Percentiles rank a stretch among this genome's conserved stretches.
phyloP scores from a whole-genome alignment of 2,888 invertebrate species.

The Chrysotoxum bicinctum region DNA sequence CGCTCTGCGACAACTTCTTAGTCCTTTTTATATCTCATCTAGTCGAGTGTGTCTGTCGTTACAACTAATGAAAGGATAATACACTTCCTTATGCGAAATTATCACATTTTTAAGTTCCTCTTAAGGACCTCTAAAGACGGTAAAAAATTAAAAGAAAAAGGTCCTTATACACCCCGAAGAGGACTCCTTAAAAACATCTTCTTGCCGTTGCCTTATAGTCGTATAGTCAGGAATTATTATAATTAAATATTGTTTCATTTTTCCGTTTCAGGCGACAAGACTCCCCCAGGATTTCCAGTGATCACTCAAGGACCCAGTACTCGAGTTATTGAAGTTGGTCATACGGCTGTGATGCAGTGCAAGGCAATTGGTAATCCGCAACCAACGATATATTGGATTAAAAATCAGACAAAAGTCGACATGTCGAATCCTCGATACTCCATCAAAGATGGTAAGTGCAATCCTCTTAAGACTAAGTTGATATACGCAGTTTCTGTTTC shows the following conservation, averaged over 20 bases:
- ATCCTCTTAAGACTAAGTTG: not conserved
- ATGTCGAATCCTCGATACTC: conserved; percentile 92
- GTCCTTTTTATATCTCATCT: conserved; percentile 19
- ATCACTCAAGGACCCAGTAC: conserved; percentile 93
- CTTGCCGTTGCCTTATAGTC: not conserved
- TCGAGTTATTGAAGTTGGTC: conserved; percentile 97
- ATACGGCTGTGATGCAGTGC: conserved; percentile 94
- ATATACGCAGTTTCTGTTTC: not conserved
- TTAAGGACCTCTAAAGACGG: conserved; percentile 8
- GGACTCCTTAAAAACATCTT: not conserved
- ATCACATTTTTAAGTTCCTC: conserved; percentile 57
- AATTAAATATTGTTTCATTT: conserved; percentile 40
- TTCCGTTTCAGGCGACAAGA: conserved; percentile 86
- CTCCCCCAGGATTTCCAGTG: conserved; percentile 95
- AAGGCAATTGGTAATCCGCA: conserved; percentile 92
- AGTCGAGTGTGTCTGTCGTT: conserved; percentile 46
- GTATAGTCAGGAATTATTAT: conserved; percentile 7
- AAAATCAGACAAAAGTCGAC: conserved; percentile 95
- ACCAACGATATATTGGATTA: conserved; percentile 94
- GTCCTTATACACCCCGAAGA: not conserved
- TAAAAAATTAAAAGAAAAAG: conserved; percentile 9
- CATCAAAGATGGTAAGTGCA: conserved; percentile 87
- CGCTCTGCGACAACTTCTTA: conserved; percentile 1
- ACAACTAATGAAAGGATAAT: conserved; percentile 71
- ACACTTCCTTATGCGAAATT: conserved; percentile 72